Evolutionary conservation across 2,113 vertebrate species (phyloP), one percentile per base, ranked within the genome.

Genomic region (Ceuthmochares aereus): DNA sequence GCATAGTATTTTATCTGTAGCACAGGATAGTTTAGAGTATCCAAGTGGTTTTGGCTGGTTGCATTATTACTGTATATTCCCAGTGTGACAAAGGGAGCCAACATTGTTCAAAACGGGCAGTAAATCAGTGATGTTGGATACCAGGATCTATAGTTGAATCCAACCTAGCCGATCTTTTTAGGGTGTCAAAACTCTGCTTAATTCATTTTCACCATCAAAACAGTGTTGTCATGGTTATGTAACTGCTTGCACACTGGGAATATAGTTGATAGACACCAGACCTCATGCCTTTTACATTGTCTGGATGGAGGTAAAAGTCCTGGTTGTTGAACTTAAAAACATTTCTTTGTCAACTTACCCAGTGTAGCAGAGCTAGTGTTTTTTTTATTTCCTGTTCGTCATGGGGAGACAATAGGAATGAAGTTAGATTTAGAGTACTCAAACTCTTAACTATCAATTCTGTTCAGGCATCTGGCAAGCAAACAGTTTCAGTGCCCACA

Each of bases 41-140:
- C 90, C 22, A 63, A 37, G n/a, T 9, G 8, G 63, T 96, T 96
- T 89, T 92, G 86, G 83, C 92, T 92, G 49, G 26, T 70, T 86
- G 37, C 30, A 10, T 83, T 90, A 59, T 91, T 88, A 80, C 32
- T 81, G 56, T 84, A 19, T 89, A 93, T 74, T 97, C 85, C 95
- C 91, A 88, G 76, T 93, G 42, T 64, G 88, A 96, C 56, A 52
- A 14, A 75, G 64, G 45, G 88, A 81, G 93, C 93, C 90, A 94
- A 45, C 47, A 6, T 43, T 75, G 73, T 72, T 91, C 84, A 36
- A 64, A 76, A 52, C 12, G n/a, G 49, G 52, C 40, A 40, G 25
- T 84, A 84, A 76, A 84, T 90, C 52, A 80, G 3, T 7, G 7
- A 1, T 25, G 37, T 40, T 95, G 79, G 64, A 92, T 86, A 84